Evolutionary conservation across 2,113 vertebrate genomes (phyloP), one percentile per base, ranked within the genome.

Genomic region (Oreochromis aureus): DNA sequence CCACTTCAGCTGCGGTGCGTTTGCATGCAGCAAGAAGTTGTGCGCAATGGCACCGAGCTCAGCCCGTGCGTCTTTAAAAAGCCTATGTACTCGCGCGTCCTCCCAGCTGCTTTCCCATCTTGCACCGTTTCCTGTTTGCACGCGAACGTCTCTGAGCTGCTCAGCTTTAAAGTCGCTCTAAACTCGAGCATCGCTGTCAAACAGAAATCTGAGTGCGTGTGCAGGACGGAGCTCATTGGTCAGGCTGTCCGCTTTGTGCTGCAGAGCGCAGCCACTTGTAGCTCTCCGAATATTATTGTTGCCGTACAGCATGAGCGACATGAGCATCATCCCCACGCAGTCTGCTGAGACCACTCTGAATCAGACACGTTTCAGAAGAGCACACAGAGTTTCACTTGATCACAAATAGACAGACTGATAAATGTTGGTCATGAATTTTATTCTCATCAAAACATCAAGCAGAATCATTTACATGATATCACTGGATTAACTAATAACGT

Each of bases 211-310:
- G 84, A 90, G 87, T 80, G 93, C 85, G 91, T 89, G 90, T 93
- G 86, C 71, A 71, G 24, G n/a, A 78, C 84, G 63, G 56, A 86
- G 91, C 92, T 95, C 93, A 92, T 92, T 95, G 95, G 92, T 82
- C 91, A 48, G 87, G 91, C 89, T 71, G 76, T 69, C 58, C 16
- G 66, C 87, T 92, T 83, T 89, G 73, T 80, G 88, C 86, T 78
- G 73, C 73, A 87, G 80, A 86, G 85, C 86, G 86, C 92, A 89
- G 87, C 94, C 95, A 95, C 95, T 96, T 95, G 91, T 89, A 92
- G 90, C 95, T 91, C 93, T 93, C 89, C 90, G 93, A 93, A 95
- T 89, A 93, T 94, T 92, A 90, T 94, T 91, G 91, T 93, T 92
- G 91, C 89, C 85, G 86, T 81, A 76, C 76, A 82, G 84, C 91